Conservation (phyloP, 2,888 invertebrate genomes). For the Troglohyphantes excavatus region DNA sequence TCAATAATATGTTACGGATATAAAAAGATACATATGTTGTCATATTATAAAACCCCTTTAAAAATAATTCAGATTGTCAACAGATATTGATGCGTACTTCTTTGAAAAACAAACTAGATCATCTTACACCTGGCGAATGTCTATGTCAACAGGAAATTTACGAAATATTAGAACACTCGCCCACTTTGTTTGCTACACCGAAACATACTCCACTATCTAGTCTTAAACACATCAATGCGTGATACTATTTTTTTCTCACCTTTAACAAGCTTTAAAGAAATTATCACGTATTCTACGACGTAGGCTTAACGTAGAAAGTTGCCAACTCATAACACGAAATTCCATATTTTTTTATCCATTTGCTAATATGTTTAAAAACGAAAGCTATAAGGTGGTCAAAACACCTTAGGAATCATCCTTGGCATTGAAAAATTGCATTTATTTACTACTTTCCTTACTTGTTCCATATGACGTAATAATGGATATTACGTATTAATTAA, state of each 20-base stretch:
- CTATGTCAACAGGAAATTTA: neutral
- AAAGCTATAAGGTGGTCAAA: slow-evolving; percentile 9
- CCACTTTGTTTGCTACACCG: neutral
- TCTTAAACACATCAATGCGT: too few species aligned
- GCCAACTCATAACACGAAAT: slow-evolving; percentile 13
- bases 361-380: neutral
- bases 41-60: too few species aligned
- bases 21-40: too few species aligned
- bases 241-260: neutral
- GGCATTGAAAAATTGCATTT: slow-evolving; percentile 31
- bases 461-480: neutral
- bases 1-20: too few species aligned
- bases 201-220: too few species aligned
- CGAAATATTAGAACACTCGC: neutral
- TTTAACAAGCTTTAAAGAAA: slow-evolving; percentile 10
- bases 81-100: neutral
- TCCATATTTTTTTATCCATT: neutral
- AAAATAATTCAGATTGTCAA: neutral
- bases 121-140: neutral
- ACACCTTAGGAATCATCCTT: slow-evolving; percentile 16
- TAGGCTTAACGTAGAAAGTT: neutral
- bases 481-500: neutral
- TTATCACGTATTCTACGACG: slow-evolving; percentile 42
- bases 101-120: neutral
- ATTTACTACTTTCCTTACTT: neutral